These are phyloP conservation scores for Diabrotica balteata DNA, from an alignment of 2,888 invertebrate genomes.

Conservation along the genomic window DNA sequence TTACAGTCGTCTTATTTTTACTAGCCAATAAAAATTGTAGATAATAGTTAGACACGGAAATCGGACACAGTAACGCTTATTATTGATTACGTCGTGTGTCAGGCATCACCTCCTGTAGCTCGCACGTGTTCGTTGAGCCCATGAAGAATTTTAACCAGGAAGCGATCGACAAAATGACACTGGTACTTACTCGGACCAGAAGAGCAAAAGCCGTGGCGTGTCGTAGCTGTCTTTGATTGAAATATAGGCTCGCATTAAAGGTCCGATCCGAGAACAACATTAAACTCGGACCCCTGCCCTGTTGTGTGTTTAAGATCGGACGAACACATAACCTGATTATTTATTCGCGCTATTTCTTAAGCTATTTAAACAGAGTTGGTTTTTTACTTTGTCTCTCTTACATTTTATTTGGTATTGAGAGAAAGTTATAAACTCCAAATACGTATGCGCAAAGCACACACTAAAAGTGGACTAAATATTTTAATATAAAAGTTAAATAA, in stretches of 20 bases:
- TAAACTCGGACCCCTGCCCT: conserved; percentile 6
- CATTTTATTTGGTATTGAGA: no score
- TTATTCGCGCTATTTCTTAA: no score
- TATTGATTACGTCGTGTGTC: conserved; percentile 1
- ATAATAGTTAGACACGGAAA: no score
- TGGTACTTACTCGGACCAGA: conserved; percentile 11
- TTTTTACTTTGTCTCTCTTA: no score
- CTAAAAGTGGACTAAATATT: no score
- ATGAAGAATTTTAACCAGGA: conserved; percentile 15
- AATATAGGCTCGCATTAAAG: neutral
- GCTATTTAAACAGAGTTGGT: no score
- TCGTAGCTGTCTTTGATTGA: conserved; percentile 2
- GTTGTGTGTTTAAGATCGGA: neutral
- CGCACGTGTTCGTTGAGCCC: conserved; percentile 8
- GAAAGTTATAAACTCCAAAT: no score
- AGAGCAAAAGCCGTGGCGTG: conserved; percentile 4
- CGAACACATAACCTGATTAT: no score
- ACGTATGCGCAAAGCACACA: no score
- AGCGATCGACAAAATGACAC: conserved; percentile 14
- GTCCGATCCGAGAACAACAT: conserved; percentile 7
- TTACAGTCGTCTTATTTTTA: no score
- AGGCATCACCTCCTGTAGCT: conserved; percentile 7
- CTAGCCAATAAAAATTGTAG: no score
- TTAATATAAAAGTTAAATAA: no score
- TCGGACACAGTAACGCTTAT: neutral